Conservation (phyloP, 2,888 invertebrate genomes). For the Prosapia bicincta region DNA sequence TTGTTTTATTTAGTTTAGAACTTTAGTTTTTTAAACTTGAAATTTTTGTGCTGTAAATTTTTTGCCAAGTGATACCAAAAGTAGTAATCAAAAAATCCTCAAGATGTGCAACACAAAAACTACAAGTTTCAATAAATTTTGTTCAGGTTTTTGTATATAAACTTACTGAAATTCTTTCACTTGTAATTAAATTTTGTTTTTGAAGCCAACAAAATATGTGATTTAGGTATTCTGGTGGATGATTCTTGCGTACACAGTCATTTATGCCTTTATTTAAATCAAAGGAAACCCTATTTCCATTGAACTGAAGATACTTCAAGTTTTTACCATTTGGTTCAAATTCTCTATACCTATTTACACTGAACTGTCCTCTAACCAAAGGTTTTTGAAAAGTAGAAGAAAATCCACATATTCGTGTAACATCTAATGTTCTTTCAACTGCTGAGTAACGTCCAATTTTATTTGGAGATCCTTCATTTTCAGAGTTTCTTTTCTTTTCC, state of each 20-base stretch:
- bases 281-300: slow-evolving; percentile 12
- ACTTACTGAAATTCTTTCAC: slow-evolving; percentile 16
- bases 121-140: no score
- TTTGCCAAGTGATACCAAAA: no score
- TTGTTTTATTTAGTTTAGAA: no score
- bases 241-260: slow-evolving; percentile 13
- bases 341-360: slow-evolving; percentile 8
- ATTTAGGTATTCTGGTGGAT: slow-evolving; percentile 14
- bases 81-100: no score
- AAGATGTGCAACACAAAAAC: no score
- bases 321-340: slow-evolving; percentile 8
- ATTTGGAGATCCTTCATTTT: no score
- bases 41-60: no score
- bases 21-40: no score
- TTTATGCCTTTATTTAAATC: slow-evolving; percentile 22
- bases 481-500: no score
- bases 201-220: slow-evolving; percentile 20
- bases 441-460: no score
- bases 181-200: neutral
- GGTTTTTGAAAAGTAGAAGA: slow-evolving; percentile 20
- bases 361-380: slow-evolving; percentile 16
- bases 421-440: neutral
- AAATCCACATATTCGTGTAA: neutral
- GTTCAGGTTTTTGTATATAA: neutral
- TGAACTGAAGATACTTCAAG: slow-evolving; percentile 16